Evolutionary conservation across 1,140 invertebrate genomes (phyloP).

Genomic region (Diabrotica virgifera): DNA sequence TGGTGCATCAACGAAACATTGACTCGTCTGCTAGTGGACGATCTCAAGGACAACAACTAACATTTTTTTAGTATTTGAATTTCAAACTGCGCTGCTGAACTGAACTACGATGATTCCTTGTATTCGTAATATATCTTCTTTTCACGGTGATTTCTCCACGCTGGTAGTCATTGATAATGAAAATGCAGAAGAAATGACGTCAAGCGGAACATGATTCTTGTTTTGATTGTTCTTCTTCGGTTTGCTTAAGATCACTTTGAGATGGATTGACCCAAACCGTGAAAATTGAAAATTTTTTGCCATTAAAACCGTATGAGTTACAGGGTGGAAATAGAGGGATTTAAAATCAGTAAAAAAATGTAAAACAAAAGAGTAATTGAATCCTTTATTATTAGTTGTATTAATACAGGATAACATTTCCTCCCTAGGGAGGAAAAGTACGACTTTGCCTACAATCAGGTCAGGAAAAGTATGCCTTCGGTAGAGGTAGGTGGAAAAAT

Average conservation of each 20-base stretch:
- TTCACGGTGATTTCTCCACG: constrained; percentile 1
- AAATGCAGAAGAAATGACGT: not conserved
- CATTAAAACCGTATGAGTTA: not conserved
- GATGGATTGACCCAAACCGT: not conserved
- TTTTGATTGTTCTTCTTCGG: not conserved
- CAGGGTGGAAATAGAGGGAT: too few species aligned
- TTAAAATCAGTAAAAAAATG: too few species aligned
- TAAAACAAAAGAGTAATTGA: too few species aligned
- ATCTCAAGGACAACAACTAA: not conserved
- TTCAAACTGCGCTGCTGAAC: not conserved
- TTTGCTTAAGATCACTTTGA: too few species aligned
- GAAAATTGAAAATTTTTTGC: constrained; percentile 1
- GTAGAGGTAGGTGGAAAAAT: too few species aligned
- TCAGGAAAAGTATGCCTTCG: too few species aligned
- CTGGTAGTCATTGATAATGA: not conserved
- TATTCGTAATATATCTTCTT: not conserved
- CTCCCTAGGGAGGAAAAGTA: too few species aligned
- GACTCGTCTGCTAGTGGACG: not conserved
- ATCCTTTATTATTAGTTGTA: too few species aligned
- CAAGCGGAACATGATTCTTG: not conserved
- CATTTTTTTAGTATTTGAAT: not conserved
- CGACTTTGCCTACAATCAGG: too few species aligned
- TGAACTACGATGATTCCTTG: not conserved
- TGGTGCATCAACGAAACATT: constrained; percentile 2
- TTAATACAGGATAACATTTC: too few species aligned